A percentile compares a stretch with the other conserved stretches of the same genome.
Conservation (phyloP, 2,797 vertebrate species). For the Loris lydekkerianus region DNA sequence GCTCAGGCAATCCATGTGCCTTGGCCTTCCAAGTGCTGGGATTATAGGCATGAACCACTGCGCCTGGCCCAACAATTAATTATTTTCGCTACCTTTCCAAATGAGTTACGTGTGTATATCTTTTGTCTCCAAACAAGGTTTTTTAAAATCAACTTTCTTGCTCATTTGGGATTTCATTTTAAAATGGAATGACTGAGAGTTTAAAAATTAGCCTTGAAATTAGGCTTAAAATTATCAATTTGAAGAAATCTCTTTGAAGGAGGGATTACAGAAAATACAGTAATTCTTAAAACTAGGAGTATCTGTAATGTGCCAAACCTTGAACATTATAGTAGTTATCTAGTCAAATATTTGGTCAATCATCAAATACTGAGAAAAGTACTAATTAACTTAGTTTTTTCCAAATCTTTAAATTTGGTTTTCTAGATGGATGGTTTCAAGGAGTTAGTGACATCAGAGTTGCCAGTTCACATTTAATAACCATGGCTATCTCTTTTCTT, state of each 20-base stretch:
- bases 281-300: slow-evolving; percentile 30
- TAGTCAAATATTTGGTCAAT: not conserved
- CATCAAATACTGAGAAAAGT: not conserved
- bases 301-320: not conserved
- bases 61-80: not conserved
- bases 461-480: slow-evolving; percentile 16
- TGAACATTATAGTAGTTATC: not conserved
- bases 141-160: not conserved
- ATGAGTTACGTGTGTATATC: not conserved
- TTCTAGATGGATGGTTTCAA: not conserved
- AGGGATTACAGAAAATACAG: not conserved
- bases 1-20: no score
- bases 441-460: not conserved
- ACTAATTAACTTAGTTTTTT: slow-evolving; percentile 22
- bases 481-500: not conserved
- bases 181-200: slow-evolving; percentile 10
- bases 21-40: no score
- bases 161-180: slow-evolving; percentile 33
- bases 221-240: not conserved
- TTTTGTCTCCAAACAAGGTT: not conserved
- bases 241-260: slow-evolving; percentile 51
- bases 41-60: no score
- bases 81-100: slow-evolving; percentile 10
- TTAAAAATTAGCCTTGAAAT: slow-evolving; percentile 31
- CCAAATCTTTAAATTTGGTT: slow-evolving; percentile 35